Base-by-base conservation (phyloP, 1,140 invertebrate genomes). In the Megathymus violae region DNA sequence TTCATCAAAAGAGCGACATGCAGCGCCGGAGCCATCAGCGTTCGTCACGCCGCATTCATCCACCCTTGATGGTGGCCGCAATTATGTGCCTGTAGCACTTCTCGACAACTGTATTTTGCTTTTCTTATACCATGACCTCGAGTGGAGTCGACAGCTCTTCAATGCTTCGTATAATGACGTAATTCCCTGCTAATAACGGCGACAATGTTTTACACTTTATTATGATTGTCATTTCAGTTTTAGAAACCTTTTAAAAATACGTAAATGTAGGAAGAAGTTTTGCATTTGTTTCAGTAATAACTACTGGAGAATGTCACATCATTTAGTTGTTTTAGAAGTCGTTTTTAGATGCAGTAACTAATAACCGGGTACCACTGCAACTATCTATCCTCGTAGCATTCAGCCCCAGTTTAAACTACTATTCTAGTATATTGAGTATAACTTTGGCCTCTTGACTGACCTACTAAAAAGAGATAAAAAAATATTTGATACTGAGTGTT, bases 1-100 rank as follows among this genome's bases (percentile, higher is more conserved):
- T 80, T 85, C 80, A 85, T 83, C 82, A 85, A 87, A 86, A 83
- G 78, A 79, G 77, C 78, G 78, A 73, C 69, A 74, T 78, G 74
- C 64, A 78, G 63, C 63, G 71, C 63, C 71, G 65, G 56, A 77
- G 73, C 78, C 76, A 82, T 86, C 83, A 84, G 58, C 65, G 78
- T 77, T 82, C 76, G 78, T 84, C 79, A 80, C 73, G 64, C 68
- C 61, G 69, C 74, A 84, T 82, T 82, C 81, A 80, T 71, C 76
- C 64, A 66, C 51, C 69, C 76, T 64, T 86, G 71, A 80, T 78
- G 78, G 73, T 76, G 64, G 71, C 63, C 63, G 82, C 78, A 84
- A 87, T 85, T 84, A 83, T 81, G 79, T 71, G 47, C 59, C 25
- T 48, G 48, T 41, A 22, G 52, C 52, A 44, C 40, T 56, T 56